These are phyloP conservation scores for Silvanus unidentatus DNA, from an alignment of 2,888 invertebrate species.

Conservation along the genomic window DNA sequence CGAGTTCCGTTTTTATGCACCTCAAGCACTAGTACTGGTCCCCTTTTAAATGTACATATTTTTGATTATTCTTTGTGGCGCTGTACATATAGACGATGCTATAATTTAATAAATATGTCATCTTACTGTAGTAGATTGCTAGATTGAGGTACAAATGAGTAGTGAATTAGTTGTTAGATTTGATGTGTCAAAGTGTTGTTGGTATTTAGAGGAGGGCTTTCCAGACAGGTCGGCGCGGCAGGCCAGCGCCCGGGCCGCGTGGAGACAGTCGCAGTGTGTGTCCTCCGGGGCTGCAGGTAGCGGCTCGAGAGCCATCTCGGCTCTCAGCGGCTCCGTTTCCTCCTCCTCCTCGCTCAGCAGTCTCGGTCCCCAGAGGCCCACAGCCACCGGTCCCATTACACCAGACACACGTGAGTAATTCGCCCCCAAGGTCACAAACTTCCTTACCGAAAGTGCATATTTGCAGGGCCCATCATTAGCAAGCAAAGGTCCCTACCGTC, in stretches of 20 bases:
- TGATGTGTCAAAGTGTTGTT: slow-evolving; percentile 44
- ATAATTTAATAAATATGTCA: no score
- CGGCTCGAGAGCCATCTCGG: slow-evolving; percentile 62
- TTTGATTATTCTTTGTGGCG: no score
- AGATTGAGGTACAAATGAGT: neutral
- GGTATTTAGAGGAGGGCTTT: slow-evolving; percentile 53
- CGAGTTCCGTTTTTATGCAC: neutral
- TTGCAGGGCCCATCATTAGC: slow-evolving; percentile 63
- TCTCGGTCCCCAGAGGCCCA: slow-evolving; percentile 54
- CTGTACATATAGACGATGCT: no score
- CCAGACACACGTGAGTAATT: slow-evolving; percentile 64
- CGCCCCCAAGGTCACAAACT: slow-evolving; percentile 13
- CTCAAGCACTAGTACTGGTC: no score
- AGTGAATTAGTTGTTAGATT: slow-evolving; percentile 21
- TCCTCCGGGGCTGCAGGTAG: slow-evolving; percentile 57
- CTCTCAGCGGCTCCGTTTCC: slow-evolving; percentile 72
- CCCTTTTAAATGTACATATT: no score
- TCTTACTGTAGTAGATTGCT: no score
- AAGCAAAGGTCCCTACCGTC: slow-evolving; percentile 67
- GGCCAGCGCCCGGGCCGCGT: slow-evolving; percentile 73
- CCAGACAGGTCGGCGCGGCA: slow-evolving; percentile 86
- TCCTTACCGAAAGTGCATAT: neutral
- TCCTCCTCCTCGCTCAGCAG: slow-evolving; percentile 62
- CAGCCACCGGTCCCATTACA: slow-evolving; percentile 62
- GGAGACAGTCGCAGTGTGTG: slow-evolving; percentile 80